These are phyloP conservation scores for Alcis repandata DNA, from an alignment of 2,888 invertebrate species.

Conservation along the genomic window DNA sequence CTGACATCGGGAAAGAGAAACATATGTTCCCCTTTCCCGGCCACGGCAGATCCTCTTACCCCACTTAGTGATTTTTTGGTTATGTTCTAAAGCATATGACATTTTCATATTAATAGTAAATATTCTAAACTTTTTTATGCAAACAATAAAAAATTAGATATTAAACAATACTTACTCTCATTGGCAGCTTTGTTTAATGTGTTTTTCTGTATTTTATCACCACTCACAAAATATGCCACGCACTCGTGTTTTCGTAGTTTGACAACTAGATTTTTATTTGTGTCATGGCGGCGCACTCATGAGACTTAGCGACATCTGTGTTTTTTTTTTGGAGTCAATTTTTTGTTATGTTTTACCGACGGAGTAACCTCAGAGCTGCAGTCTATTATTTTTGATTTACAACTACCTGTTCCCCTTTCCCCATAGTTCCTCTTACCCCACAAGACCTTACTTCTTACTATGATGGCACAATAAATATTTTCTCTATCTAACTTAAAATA, in stretches of 20 bases:
- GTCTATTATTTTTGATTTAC: conserved; percentile 23
- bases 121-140: conserved; percentile 8
- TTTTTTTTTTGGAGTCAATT: conserved; percentile 19
- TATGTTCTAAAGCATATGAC: conserved; percentile 24
- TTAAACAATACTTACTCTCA: conserved; percentile 16
- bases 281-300: conserved; percentile 13
- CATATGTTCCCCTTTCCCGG: conserved; percentile 21
- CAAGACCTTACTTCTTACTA: conserved; percentile 21
- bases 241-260: conserved; percentile 13
- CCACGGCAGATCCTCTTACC: conserved; percentile 31
- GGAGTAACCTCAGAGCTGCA: conserved; percentile 16
- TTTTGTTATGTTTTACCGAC: conserved; percentile 23
- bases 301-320: conserved; percentile 16
- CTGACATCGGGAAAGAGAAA: conserved; percentile 13
- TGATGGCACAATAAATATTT: conserved; percentile 30
- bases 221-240: conserved; percentile 16
- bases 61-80: conserved; percentile 27
- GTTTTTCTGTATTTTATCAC: conserved; percentile 13
- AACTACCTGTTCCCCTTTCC: conserved; percentile 13
- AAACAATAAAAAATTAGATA: conserved; percentile 12
- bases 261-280: conserved; percentile 10
- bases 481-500: conserved; percentile 16
- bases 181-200: conserved; percentile 7
- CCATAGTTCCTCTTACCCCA: conserved; percentile 19
- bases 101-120: conserved; percentile 7